Evolutionary conservation across 1,140 invertebrate species (phyloP).

Genomic region (Olivierus martensii): DNA sequence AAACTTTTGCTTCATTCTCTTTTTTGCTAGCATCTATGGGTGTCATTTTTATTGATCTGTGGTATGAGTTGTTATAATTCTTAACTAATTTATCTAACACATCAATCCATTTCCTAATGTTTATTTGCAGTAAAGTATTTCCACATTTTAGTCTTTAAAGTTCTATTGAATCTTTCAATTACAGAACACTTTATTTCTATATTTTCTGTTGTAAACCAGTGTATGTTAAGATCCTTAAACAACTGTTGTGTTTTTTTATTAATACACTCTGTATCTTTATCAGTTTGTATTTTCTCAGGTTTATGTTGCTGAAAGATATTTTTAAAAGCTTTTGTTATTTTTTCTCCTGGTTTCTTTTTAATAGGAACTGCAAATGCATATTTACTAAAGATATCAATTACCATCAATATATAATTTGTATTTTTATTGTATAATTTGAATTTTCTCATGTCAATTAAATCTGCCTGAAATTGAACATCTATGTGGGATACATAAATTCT

Average conservation of each 20-base stretch:
- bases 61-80: slow-evolving; percentile 22
- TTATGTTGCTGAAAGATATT: slow-evolving; percentile 21
- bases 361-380: slow-evolving; percentile 32
- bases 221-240: no score
- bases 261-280: slow-evolving; percentile 32
- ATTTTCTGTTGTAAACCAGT: no score
- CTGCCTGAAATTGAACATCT: slow-evolving; percentile 29
- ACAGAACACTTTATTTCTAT: no score
- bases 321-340: slow-evolving; percentile 19
- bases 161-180: no score
- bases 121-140: slow-evolving; percentile 22
- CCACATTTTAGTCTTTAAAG: no score
- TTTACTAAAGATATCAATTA: slow-evolving; percentile 35
- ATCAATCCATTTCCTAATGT: slow-evolving; percentile 20
- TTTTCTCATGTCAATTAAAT: slow-evolving; percentile 26
- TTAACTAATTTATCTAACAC: slow-evolving; percentile 18
- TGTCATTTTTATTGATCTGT: slow-evolving; percentile 20
- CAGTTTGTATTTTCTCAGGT: slow-evolving; percentile 32
- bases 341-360: slow-evolving; percentile 31
- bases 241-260: slow-evolving; percentile 19
- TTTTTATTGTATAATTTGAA: slow-evolving; percentile 28
- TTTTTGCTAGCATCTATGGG: slow-evolving; percentile 12
- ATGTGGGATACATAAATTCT: slow-evolving; percentile 18
- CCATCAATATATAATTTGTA: slow-evolving; percentile 32
- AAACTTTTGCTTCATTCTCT: slow-evolving; percentile 10